phyloP scores from a whole-genome alignment of 2,797 vertebrate genomes.

The Pagetopsis macropterus region DNA sequence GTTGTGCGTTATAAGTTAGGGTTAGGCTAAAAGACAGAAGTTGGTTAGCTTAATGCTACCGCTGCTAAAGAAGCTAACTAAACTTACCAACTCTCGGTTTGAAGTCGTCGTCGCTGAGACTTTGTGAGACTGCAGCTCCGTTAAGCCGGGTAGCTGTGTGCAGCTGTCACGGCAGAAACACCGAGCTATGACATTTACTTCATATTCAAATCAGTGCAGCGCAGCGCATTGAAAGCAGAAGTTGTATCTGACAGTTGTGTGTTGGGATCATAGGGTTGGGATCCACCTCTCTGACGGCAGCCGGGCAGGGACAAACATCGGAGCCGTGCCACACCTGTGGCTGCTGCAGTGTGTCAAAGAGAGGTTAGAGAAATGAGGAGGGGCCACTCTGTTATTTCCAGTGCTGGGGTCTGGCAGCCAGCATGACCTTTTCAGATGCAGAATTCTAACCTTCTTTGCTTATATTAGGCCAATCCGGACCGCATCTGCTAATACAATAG shows the following conservation, averaged over 20 bases:
- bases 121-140: neutral
- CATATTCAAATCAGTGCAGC: conserved; percentile 55
- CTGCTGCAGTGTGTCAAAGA: neutral
- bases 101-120: neutral
- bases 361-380: rapidly evolving
- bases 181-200: neutral
- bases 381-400: conserved; percentile 6
- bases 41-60: conserved; percentile 48
- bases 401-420: neutral
- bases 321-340: conserved; percentile 57
- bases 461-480: too few species aligned
- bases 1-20: neutral
- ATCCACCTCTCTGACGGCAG: conserved; percentile 40
- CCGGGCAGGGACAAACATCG: conserved; percentile 64
- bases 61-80: conserved; percentile 53
- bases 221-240: conserved; percentile 52
- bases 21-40: neutral
- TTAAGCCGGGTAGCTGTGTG: neutral
- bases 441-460: neutral
- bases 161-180: neutral
- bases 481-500: neutral
- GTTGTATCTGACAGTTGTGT: conserved; percentile 36
- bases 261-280: conserved; percentile 28
- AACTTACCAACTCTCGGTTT: conserved; percentile 52
- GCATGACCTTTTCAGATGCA: neutral